Evolutionary conservation across 2,888 invertebrate genomes (phyloP), one percentile per base, ranked within the genome.

Genomic region (Corythucha ciliata): DNA sequence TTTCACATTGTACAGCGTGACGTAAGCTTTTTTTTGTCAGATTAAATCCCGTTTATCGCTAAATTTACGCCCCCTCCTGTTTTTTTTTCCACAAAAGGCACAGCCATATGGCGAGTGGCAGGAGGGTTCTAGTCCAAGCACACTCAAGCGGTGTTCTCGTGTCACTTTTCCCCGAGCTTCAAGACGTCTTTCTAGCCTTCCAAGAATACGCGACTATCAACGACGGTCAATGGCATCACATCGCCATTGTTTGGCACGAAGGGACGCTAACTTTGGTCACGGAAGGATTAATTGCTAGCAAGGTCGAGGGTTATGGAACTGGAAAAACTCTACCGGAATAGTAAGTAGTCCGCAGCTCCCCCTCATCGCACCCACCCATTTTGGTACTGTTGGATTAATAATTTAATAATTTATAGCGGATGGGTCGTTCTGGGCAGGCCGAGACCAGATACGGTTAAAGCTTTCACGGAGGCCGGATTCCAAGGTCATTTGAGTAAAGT

Each of bases 161-260:
- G 14, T 89, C 90, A 0, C 69, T 94, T 18, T 91, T 93, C 75
- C 79, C 83, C 25, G 88, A 91, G 65, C 70, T 87, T 8, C 86
- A 87, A 68, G 90, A 91, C 63, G 85, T 89, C 1, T 92, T 91
- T 70, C 71, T 92, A 34, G 86, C 89, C 60, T 92, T 91, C 69
- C 79, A 87, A 20, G 88, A 90, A 69, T 91, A 87, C 62, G 88
- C 92, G 1, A 90, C 90, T 0, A 83, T 94, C 18, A 94, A 93
- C 64, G 93, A 94, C 64, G 93, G 92, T 3, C 90, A 90, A 65
- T 94, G 94, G 94, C 93, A 94, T 72, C 92, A 93, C 64, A 81
- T 93, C 25, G 90, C 91, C 32, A 76, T 96, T 47, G 84, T 91
- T n/a, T 94, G 94, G 93, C 85, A 90, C 64, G 89, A 92, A 32